Evolutionary conservation across 1,140 invertebrate genomes (phyloP), one percentile per base, ranked within the genome.

Genomic region (Druon quercuslanigerum): DNA sequence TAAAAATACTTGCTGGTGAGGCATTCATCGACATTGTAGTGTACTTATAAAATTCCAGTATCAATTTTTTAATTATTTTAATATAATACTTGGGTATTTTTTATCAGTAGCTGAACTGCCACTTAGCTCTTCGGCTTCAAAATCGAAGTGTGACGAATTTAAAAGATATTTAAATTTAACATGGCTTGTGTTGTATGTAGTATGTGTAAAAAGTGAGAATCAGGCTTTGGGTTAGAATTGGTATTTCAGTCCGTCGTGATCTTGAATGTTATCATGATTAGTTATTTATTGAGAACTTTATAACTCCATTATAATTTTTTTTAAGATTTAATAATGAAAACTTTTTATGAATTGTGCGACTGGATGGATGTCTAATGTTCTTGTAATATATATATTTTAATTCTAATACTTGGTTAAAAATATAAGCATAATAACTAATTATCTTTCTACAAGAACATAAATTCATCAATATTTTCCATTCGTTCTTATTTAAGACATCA

Each of bases 181-280:
- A 40, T 66, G 60, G 60, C 60, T n/a, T 66, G 33, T 40, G 20
- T 33, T 33, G 60, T 40, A n/a, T 66, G 33, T 25, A 14, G 20
- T 40, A 66, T 66, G 33, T 66, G 60, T 40, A 66, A 40, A 66
- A 66, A 66, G 60, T 46, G 60, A 66, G 60, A 40, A 66, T 40
- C 40, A 66, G 60, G 40, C 60, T 66, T 46, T 46, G 40, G 60
- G 60, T 66, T 33, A 46, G 33, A 40, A 14, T 25, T 66, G 8
- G n/a, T 66, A 40, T 66, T 66, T 66, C n/a, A 33, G 20, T 19
- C 20, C 17, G 20, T n/a, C 57, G 57, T 60, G 11, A 40, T 13
- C 33, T 16, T 66, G 60, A 66, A 66, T 66, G 60, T 66, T 66
- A 66, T 33, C 25, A 20, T 33, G 57, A 25, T 60, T 60, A 60